Conservation (phyloP, 2,797 vertebrate species). For the Enteromius unitaeniatus region DNA sequence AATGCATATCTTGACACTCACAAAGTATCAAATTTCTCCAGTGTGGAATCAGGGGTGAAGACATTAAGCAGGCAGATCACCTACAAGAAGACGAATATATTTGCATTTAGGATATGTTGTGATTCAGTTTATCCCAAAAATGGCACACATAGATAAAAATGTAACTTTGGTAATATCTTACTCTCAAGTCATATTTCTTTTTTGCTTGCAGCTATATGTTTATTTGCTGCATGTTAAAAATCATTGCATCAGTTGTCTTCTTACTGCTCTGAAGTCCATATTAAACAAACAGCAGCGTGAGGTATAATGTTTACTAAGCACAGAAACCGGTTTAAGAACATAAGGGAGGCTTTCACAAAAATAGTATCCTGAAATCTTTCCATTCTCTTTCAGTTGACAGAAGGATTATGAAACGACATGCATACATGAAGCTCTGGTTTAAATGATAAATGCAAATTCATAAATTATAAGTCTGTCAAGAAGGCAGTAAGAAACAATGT, state of each 20-base stretch:
- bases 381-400: slow-evolving; percentile 23
- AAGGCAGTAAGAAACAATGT: neutral
- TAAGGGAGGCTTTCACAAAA: neutral
- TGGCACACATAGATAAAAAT: neutral
- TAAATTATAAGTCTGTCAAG: neutral
- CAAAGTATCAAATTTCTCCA: slow-evolving; percentile 86
- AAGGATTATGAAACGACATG: neutral
- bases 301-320: slow-evolving; percentile 44
- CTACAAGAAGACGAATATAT: slow-evolving; percentile 62
- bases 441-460: neutral
- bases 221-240: slow-evolving; percentile 8
- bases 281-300: slow-evolving; percentile 10
- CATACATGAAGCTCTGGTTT: slow-evolving; percentile 9
- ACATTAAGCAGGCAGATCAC: slow-evolving; percentile 84
- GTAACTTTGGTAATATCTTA: neutral
- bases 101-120: neutral
- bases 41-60: slow-evolving; percentile 80
- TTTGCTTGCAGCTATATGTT: neutral
- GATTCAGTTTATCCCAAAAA: neutral
- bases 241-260: neutral
- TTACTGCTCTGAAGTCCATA: slow-evolving; percentile 4
- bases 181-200: neutral
- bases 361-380: neutral
- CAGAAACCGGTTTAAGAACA: slow-evolving; percentile 36
- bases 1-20: slow-evolving; percentile 74